Percentiles rank a stretch among this genome's conserved stretches.
Evolutionary conservation across 2,888 invertebrate genomes (phyloP).

Genomic region (Molorchus minor): DNA sequence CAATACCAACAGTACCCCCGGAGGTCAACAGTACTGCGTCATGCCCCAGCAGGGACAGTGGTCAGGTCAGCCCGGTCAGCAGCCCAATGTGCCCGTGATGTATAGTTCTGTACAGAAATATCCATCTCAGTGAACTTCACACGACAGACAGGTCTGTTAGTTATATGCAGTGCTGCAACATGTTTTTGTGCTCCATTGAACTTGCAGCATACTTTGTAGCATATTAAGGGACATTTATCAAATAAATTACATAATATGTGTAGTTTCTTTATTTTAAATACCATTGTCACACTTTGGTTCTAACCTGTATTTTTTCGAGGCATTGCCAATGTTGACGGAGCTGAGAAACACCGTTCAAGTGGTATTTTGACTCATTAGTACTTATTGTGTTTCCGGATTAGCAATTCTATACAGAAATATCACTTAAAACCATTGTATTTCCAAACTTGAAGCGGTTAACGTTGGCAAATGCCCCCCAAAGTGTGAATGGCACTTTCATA

Average conservation of each 20-base stretch:
- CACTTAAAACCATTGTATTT: too few relatives aligned
- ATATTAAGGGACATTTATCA: conserved; percentile 39
- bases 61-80: conserved; percentile 60
- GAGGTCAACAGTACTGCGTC: conserved; percentile 63
- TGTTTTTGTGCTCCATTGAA: conserved; percentile 24
- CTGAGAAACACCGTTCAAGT: too few relatives aligned
- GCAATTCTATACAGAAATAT: too few relatives aligned
- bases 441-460: background rate
- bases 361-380: too few relatives aligned
- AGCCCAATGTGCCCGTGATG: conserved; percentile 70
- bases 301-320: conserved; percentile 11
- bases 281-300: conserved; percentile 25
- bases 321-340: background rate
- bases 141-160: conserved; percentile 26
- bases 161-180: conserved; percentile 30
- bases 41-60: conserved; percentile 62
- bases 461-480: conserved; percentile 9
- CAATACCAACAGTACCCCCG: conserved; percentile 67
- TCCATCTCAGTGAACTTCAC: conserved; percentile 81
- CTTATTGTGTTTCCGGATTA: too few relatives aligned
- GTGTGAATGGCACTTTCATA: conserved; percentile 25
- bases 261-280: conserved; percentile 29
- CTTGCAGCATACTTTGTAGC: conserved; percentile 32
- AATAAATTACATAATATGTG: conserved; percentile 37
- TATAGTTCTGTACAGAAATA: conserved; percentile 83